These are phyloP conservation scores for Pangasius larnaudii DNA, from an alignment of 2,797 vertebrate genomes.

Conservation along the genomic window DNA sequence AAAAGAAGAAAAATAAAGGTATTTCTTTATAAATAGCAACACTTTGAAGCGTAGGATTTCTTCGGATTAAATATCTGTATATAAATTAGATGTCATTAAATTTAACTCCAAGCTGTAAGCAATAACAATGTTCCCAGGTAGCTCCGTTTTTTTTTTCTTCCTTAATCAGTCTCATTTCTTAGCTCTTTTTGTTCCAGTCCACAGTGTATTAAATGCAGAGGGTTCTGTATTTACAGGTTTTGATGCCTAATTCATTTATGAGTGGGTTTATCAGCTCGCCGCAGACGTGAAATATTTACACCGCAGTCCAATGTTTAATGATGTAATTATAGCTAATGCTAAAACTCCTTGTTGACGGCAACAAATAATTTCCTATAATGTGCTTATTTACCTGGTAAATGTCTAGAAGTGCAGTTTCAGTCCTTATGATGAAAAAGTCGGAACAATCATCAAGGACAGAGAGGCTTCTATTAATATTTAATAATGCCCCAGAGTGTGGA, in stretches of 20 bases:
- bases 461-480: slow-evolving; percentile 32
- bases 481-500: slow-evolving; percentile 3
- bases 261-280: slow-evolving; percentile 41
- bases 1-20: not conserved
- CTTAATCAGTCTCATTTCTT: not conserved
- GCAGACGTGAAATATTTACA: slow-evolving; percentile 30
- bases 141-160: not conserved
- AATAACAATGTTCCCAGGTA: not conserved
- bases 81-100: not conserved
- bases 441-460: slow-evolving; percentile 20
- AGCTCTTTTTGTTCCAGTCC: not conserved
- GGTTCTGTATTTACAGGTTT: slow-evolving; percentile 15
- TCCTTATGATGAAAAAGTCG: slow-evolving; percentile 18
- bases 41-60: not conserved
- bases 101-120: not conserved
- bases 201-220: slow-evolving; percentile 6
- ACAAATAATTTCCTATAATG: slow-evolving; percentile 40
- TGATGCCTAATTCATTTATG: slow-evolving; percentile 28
- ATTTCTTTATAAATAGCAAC: not conserved
- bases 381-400: slow-evolving; percentile 34
- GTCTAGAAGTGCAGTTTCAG: slow-evolving; percentile 31
- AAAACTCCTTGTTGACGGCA: slow-evolving; percentile 28
- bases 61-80: not conserved
- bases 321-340: slow-evolving; percentile 41
- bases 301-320: slow-evolving; percentile 25